phyloP scores from a whole-genome alignment of 2,888 invertebrate species.

The Sphaerophoria taeniata region DNA sequence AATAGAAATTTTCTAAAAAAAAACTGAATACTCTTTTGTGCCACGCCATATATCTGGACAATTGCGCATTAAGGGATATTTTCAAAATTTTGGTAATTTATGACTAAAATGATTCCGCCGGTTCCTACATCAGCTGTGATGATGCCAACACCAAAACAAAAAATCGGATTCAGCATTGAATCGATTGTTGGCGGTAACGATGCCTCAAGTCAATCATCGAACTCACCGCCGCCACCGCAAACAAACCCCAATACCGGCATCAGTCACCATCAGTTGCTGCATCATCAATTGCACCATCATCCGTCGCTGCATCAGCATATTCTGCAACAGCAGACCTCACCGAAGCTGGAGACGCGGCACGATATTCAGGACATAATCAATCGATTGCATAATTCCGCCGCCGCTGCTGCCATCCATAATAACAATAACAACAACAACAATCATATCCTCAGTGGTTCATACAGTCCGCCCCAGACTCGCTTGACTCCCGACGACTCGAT shows the following conservation, averaged over 20 bases:
- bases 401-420: slow-evolving; percentile 77
- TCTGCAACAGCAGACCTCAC: slow-evolving; percentile 75
- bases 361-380: slow-evolving; percentile 81
- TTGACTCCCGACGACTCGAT: slow-evolving; percentile 75
- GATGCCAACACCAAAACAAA: slow-evolving; percentile 94
- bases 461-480: slow-evolving; percentile 79
- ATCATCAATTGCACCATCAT: slow-evolving; percentile 67
- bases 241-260: slow-evolving; percentile 58
- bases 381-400: slow-evolving; percentile 80
- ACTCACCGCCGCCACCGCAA: slow-evolving; percentile 48
- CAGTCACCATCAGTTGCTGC: slow-evolving; percentile 70
- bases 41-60: slow-evolving; percentile 2
- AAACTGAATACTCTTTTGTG: slow-evolving; percentile 54
- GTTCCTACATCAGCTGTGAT: slow-evolving; percentile 96
- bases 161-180: slow-evolving; percentile 97
- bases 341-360: slow-evolving; percentile 77
- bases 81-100: slow-evolving; percentile 78
- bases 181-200: slow-evolving; percentile 94
- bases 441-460: slow-evolving; percentile 74
- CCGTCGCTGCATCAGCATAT: slow-evolving; percentile 69
- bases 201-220: slow-evolving; percentile 69
- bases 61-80: slow-evolving; percentile 58
- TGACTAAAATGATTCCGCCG: slow-evolving; percentile 94
- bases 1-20: slow-evolving; percentile 18
- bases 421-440: slow-evolving; percentile 71